Conservation (phyloP, 2,888 invertebrate genomes). For the Heliconius ismenius region DNA sequence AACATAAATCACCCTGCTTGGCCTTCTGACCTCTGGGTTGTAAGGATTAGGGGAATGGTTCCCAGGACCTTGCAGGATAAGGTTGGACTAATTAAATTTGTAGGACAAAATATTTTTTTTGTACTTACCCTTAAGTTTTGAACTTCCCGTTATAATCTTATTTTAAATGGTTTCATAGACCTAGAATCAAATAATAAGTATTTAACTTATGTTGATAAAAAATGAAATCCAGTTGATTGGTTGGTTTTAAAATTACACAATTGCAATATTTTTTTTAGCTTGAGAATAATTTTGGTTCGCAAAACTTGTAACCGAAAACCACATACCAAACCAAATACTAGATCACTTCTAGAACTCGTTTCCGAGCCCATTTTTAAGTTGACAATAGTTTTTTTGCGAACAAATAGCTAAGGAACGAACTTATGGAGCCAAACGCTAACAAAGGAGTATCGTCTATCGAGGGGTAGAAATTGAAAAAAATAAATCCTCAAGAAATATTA, state of each 20-base stretch:
- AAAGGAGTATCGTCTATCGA: slow-evolving; percentile 55
- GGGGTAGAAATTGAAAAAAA: slow-evolving; percentile 49
- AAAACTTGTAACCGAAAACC: neutral
- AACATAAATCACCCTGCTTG: slow-evolving; percentile 58
- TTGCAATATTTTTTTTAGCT: neutral
- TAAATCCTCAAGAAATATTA: slow-evolving; percentile 23
- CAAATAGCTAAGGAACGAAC: slow-evolving; percentile 62
- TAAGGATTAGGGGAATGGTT: slow-evolving; percentile 58
- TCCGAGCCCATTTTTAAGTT: slow-evolving; percentile 48
- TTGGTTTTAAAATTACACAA: too few species aligned
- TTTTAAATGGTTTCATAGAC: neutral
- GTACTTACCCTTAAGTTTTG: neutral
- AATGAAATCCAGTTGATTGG: too few species aligned
- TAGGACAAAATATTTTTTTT: slow-evolving; percentile 29
- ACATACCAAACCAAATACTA: slow-evolving; percentile 45
- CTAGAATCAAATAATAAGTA: neutral
- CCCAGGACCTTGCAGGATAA: slow-evolving; percentile 51
- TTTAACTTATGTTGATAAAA: neutral
- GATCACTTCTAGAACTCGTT: slow-evolving; percentile 53
- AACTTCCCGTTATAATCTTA: neutral
- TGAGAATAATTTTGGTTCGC: neutral
- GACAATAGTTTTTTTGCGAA: slow-evolving; percentile 67
- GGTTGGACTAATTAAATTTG: slow-evolving; percentile 46
- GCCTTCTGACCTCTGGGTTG: slow-evolving; percentile 58
- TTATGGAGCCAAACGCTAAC: slow-evolving; percentile 55